Conservation (phyloP, 2,888 invertebrate genomes). For the Euspilapteryx auroguttella region DNA sequence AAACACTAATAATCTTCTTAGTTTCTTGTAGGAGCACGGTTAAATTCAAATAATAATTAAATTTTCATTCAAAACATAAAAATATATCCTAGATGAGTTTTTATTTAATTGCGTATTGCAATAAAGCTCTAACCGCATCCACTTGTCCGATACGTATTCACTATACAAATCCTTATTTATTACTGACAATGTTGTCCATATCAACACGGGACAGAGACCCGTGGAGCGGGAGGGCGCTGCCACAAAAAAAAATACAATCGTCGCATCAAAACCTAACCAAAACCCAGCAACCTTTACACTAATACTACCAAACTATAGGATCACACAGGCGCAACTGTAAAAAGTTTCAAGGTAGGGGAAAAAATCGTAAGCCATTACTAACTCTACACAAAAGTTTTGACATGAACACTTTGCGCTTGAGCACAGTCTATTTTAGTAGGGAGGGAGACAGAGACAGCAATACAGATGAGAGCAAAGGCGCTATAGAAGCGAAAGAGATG, state of each 20-base stretch:
- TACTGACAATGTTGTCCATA: conserved; percentile 58
- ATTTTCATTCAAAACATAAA: conserved; percentile 11
- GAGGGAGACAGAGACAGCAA: conserved; percentile 39
- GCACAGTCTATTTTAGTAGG: conserved; percentile 59
- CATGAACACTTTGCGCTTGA: conserved; percentile 59
- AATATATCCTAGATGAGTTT: too few species aligned
- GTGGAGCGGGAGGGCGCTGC: conserved; percentile 33
- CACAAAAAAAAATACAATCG: conserved; percentile 24
- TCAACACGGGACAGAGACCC: conserved; percentile 10
- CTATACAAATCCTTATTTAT: conserved; percentile 61
- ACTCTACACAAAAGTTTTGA: conserved; percentile 57
- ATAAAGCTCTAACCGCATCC: conserved; percentile 28
- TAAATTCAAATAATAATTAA: conserved; percentile 13
- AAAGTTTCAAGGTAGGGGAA: conserved; percentile 53
- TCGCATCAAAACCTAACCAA: conserved; percentile 33
- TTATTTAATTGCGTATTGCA: too few species aligned
- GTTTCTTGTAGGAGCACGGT: conserved; percentile 41
- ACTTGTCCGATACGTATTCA: conserved; percentile 52
- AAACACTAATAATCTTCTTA: conserved; percentile 21
- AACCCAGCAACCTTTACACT: conserved; percentile 18
- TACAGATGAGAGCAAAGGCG: conserved; percentile 25
- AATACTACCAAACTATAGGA: conserved; percentile 53
- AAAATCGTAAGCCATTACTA: conserved; percentile 56
- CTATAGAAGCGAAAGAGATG: conserved; percentile 31
- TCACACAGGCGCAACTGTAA: conserved; percentile 45